Percentiles rank a stretch among this genome's conserved stretches.
These are phyloP conservation scores for Pseudomyrmex dendroicus DNA, from an alignment of 1,140 invertebrate genomes.

Conservation along the genomic window DNA sequence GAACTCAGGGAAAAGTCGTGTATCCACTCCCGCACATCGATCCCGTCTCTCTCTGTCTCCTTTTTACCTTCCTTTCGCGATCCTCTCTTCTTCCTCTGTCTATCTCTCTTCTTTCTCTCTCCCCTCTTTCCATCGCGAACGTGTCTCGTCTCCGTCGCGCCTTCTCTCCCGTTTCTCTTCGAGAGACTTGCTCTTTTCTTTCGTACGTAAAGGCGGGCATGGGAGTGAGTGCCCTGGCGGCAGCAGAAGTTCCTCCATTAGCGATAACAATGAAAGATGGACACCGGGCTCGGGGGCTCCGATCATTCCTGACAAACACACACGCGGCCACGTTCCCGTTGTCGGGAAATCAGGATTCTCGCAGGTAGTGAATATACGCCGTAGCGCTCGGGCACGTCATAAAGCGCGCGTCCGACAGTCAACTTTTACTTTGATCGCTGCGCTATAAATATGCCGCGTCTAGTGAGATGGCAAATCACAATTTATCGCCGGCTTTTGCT, in stretches of 20 bases:
- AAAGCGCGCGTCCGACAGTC: constrained; percentile 30
- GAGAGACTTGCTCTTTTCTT: constrained; percentile 48
- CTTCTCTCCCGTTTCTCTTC: constrained; percentile 28
- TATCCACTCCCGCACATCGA: constrained; percentile 66
- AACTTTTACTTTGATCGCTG: constrained; percentile 39
- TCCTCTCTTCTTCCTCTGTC: not conserved
- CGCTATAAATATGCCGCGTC: constrained; percentile 47
- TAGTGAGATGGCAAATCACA: constrained; percentile 51
- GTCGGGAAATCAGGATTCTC: constrained; percentile 57
- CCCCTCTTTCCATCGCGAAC: not conserved
- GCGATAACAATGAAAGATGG: constrained; percentile 82
- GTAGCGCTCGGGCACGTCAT: constrained; percentile 23
- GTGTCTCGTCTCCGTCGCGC: constrained; percentile 34
- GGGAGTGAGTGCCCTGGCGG: constrained; percentile 57
- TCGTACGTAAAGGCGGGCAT: constrained; percentile 53
- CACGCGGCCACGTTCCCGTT: constrained; percentile 36
- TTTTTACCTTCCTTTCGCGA: not conserved
- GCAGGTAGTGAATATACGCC: constrained; percentile 36
- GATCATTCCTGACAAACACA: constrained; percentile 77
- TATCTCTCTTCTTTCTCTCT: not conserved
- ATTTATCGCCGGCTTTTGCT: constrained; percentile 44
- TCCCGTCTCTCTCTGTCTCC: constrained; percentile 31
- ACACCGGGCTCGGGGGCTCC: constrained; percentile 66
- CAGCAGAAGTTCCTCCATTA: constrained; percentile 80
- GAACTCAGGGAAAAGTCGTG: constrained; percentile 73